Evolutionary conservation across 2,113 vertebrate species (phyloP).

Genomic region (Eonycteris spelaea): DNA sequence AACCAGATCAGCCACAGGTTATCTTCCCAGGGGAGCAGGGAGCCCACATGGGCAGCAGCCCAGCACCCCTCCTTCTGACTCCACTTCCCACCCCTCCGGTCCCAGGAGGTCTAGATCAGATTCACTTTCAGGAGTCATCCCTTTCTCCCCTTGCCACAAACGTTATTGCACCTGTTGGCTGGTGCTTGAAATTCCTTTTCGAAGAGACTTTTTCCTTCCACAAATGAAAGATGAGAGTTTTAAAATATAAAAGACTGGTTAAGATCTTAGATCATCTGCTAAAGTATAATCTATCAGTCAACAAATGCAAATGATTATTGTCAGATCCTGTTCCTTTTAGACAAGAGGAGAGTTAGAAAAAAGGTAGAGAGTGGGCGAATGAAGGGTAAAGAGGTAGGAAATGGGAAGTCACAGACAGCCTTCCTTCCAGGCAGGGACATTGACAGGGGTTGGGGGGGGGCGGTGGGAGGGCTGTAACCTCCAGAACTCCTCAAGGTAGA

Average conservation of each 20-base stretch:
- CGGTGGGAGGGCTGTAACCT: neutral
- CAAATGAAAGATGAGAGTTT: neutral
- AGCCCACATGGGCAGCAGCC: neutral
- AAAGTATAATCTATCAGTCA: neutral
- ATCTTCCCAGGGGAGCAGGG: neutral
- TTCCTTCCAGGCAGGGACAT: neutral
- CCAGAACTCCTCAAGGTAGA: neutral
- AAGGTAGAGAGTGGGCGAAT: neutral
- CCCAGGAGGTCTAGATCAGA: neutral
- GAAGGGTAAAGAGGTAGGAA: neutral
- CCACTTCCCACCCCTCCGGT: no score
- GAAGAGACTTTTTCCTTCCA: neutral
- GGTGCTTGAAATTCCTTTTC: conserved; percentile 19
- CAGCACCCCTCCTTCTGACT: neutral
- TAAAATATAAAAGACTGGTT: neutral
- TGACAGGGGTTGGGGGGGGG: no score
- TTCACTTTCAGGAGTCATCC: neutral
- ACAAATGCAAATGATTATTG: neutral
- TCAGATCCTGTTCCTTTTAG: neutral
- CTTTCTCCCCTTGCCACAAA: conserved; percentile 6
- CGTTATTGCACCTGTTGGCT: conserved; percentile 54
- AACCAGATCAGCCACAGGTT: neutral
- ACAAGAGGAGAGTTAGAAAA: neutral
- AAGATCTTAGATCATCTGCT: neutral
- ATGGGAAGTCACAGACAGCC: neutral